These are phyloP conservation scores for Irena cyanogastra DNA, from an alignment of 2,113 vertebrate genomes.

Conservation along the genomic window DNA sequence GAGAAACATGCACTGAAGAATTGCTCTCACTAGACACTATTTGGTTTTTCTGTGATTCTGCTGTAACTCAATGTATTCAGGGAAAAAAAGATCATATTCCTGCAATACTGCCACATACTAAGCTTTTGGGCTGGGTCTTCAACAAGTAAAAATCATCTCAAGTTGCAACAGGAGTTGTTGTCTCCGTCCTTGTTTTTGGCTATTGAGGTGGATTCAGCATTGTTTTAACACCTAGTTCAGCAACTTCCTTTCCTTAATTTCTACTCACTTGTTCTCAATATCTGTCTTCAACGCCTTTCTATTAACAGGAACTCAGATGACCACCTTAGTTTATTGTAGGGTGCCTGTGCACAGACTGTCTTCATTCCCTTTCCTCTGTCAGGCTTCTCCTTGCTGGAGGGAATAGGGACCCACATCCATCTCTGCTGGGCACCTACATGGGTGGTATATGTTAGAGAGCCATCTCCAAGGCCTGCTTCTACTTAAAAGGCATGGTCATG, in stretches of 20 bases:
- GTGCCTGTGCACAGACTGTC: not conserved
- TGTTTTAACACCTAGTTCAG: not conserved
- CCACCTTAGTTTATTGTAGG: not conserved
- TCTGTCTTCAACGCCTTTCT: not conserved
- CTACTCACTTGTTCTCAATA: not conserved
- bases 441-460: not conserved
- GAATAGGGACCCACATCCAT: not conserved
- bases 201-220: not conserved
- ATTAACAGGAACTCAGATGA: not conserved
- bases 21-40: not conserved
- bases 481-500: rapidly evolving
- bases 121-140: not conserved
- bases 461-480: not conserved
- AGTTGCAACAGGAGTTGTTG: not conserved
- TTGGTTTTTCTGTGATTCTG: not conserved
- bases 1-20: not conserved
- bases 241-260: not conserved
- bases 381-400: not conserved
- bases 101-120: not conserved
- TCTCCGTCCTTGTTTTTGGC: not conserved
- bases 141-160: not conserved
- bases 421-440: rapidly evolving
- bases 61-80: not conserved
- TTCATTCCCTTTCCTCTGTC: not conserved
- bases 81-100: not conserved